Evolutionary conservation across 92 coral and sea anemone species (phyloP).

Genomic region (Zoanthus sansibaricus): DNA sequence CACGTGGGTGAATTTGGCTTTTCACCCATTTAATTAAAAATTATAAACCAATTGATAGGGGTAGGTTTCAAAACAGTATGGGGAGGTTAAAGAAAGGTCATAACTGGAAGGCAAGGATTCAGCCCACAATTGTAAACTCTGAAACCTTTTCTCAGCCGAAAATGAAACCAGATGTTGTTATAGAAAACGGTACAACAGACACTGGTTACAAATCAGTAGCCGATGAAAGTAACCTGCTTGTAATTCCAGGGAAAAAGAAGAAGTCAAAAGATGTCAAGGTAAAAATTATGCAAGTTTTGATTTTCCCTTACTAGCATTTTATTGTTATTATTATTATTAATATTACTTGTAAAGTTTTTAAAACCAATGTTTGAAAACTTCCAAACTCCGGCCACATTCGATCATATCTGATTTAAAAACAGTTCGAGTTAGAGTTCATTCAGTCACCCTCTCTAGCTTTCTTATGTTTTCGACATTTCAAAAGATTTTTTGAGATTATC

Average conservation of each 20-base stretch:
- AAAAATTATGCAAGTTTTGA: background rate
- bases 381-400: too few species aligned
- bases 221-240: conserved; percentile 76
- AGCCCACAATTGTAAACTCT: conserved; percentile 21
- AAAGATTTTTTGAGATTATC: too few species aligned
- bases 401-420: too few species aligned
- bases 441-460: too few species aligned
- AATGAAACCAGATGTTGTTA: conserved; percentile 26
- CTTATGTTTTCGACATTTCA: too few species aligned
- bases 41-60: background rate
- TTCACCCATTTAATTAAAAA: background rate
- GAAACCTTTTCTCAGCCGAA: background rate
- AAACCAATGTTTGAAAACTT: too few species aligned
- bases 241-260: conserved; percentile 71
- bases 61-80: conserved; percentile 51
- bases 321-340: too few species aligned
- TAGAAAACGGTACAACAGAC: conserved; percentile 20
- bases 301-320: too few species aligned
- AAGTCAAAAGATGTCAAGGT: conserved; percentile 50
- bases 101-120: conserved; percentile 93
- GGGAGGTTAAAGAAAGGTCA: conserved; percentile 90
- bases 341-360: too few species aligned
- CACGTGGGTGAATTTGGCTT: conserved; percentile 23
- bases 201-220: conserved; percentile 45
- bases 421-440: too few species aligned